phyloP scores from a whole-genome alignment of 1,140 invertebrate genomes.

The Drosophila athabasca region DNA sequence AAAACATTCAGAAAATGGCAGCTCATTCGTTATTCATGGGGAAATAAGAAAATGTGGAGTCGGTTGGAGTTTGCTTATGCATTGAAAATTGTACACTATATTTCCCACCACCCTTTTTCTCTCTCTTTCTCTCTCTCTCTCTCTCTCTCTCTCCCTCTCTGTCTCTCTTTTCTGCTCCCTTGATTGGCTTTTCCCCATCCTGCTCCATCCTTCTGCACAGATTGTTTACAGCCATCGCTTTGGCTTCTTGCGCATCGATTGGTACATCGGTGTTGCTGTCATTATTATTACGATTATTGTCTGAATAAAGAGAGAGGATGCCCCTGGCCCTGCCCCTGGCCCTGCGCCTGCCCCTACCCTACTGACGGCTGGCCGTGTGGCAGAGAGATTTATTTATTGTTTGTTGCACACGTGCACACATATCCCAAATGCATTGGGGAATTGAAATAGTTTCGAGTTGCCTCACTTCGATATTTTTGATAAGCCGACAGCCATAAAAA shows the following conservation, averaged over 20 bases:
- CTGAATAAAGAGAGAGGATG: conserved; percentile 15
- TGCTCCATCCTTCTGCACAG: not conserved
- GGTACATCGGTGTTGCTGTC: conserved; percentile 17
- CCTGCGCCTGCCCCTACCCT: not conserved
- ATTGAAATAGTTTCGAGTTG: conserved; percentile 39
- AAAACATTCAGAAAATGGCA: conserved; percentile 13
- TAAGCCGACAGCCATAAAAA: conserved; percentile 35
- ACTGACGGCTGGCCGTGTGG: no score
- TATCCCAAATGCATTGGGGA: not conserved
- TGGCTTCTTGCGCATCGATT: conserved; percentile 10
- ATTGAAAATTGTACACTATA: conserved; percentile 26
- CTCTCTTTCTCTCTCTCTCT: not conserved
- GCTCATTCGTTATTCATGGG: conserved; percentile 40
- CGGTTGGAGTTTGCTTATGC: conserved; percentile 29
- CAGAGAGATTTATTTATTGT: no score
- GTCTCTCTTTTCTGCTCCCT: not conserved
- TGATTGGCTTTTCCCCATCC: not conserved
- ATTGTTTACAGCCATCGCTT: conserved; percentile 29
- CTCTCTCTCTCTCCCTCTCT: not conserved
- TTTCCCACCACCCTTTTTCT: not conserved
- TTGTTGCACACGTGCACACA: no score
- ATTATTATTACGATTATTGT: conserved; percentile 45
- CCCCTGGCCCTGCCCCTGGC: not conserved
- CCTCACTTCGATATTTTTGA: conserved; percentile 15
- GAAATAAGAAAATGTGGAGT: conserved; percentile 15